Evolutionary conservation across 2,113 vertebrate genomes (phyloP).

Genomic region (Atrichornis clamosus): DNA sequence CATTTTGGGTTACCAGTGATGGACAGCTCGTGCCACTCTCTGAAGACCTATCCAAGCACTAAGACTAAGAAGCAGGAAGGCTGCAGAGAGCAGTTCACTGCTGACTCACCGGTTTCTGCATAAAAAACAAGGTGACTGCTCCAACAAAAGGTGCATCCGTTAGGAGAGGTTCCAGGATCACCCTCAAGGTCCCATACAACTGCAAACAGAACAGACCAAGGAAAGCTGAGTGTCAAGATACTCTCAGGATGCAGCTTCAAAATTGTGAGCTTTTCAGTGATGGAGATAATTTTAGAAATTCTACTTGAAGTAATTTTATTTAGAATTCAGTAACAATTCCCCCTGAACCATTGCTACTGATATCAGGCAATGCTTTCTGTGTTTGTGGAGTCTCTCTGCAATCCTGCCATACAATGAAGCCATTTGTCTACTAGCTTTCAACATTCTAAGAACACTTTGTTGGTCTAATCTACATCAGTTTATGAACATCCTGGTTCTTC

Average conservation of each 20-base stretch:
- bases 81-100: not conserved
- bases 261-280: not conserved
- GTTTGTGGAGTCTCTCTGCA: not conserved
- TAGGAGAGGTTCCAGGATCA: constrained; percentile 91
- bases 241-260: not conserved
- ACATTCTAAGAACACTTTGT: not conserved
- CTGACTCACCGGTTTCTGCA: constrained; percentile 89
- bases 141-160: constrained; percentile 86
- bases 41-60: not conserved
- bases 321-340: not conserved
- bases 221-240: not conserved
- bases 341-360: not conserved
- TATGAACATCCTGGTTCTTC: not conserved
- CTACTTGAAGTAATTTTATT: not conserved
- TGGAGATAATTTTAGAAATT: not conserved
- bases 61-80: not conserved
- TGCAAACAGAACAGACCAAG: constrained; percentile 37
- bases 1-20: not conserved
- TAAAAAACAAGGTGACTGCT: constrained; percentile 92
- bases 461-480: not conserved
- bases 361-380: not conserved
- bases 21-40: not conserved
- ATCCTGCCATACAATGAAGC: not conserved
- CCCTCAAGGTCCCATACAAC: constrained; percentile 85
- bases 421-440: not conserved